phyloP scores from a whole-genome alignment of 2,113 vertebrate species.

The Pelusios castaneus region DNA sequence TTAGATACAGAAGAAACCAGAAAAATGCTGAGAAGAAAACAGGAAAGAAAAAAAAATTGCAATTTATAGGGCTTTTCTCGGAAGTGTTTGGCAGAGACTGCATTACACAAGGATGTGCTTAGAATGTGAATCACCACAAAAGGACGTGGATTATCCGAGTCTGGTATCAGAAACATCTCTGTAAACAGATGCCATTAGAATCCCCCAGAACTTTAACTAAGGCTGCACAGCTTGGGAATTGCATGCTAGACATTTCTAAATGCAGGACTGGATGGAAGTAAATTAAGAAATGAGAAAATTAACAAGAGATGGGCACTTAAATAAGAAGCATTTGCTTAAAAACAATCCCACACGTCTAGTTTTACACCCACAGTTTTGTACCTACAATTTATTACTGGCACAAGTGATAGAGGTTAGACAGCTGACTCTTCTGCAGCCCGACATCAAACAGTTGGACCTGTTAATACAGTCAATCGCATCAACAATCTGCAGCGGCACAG shows the following conservation, averaged over 20 bases:
- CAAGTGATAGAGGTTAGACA: not conserved
- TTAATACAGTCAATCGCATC: not conserved
- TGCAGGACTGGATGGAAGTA: not conserved
- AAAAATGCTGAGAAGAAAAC: not conserved
- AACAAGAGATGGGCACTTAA: not conserved
- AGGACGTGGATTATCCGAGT: rapidly evolving
- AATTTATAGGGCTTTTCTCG: not conserved
- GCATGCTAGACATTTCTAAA: rapidly evolving
- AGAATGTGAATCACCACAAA: rapidly evolving
- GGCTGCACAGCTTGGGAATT: not conserved
- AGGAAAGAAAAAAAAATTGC: not conserved
- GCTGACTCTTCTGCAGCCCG: not conserved
- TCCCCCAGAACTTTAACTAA: not conserved
- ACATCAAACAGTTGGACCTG: not conserved
- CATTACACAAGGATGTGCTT: rapidly evolving
- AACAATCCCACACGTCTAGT: rapidly evolving
- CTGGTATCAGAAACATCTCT: not conserved
- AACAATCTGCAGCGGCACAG: not conserved
- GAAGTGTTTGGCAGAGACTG: not conserved
- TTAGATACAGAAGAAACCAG: rapidly evolving
- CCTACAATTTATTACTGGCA: not conserved
- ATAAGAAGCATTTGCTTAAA: not conserved
- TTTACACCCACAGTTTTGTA: rapidly evolving
- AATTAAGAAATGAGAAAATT: rapidly evolving
- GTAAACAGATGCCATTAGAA: not conserved